Percentiles rank a stretch among this genome's conserved stretches.
Conservation (phyloP, 2,113 vertebrate species). For the Gymnogyps californianus region DNA sequence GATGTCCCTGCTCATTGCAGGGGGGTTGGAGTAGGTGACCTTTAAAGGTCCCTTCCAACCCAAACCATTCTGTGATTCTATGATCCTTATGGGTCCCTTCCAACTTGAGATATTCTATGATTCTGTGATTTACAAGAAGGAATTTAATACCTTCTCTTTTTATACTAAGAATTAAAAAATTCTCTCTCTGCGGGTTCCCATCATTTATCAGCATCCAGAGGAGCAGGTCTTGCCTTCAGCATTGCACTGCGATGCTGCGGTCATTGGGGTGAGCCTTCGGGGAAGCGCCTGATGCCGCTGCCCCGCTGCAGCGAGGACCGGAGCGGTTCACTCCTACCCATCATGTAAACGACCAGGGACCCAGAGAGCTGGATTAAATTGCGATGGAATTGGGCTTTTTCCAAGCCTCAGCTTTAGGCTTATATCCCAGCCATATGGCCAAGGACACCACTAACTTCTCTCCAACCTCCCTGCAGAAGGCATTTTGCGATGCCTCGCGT, state of each 20-base stretch:
- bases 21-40: not conserved
- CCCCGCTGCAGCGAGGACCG: rapidly evolving
- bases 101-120: no score
- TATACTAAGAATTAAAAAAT: not conserved
- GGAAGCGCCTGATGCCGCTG: not conserved
- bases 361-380: not conserved
- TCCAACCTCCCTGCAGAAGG: not conserved
- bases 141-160: not conserved
- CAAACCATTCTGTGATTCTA: not conserved
- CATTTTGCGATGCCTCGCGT: rapidly evolving
- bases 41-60: not conserved
- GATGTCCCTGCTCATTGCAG: not conserved
- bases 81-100: not conserved
- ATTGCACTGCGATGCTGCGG: rapidly evolving
- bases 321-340: not conserved
- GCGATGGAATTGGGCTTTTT: not conserved
- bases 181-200: not conserved
- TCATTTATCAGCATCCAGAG: not conserved
- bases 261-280: not conserved
- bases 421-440: not conserved
- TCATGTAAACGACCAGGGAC: rapidly evolving
- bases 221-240: not conserved
- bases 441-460: not conserved
- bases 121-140: not conserved
- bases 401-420: not conserved